These are phyloP conservation scores for Gobionotothen gibberifrons DNA, from an alignment of 2,797 vertebrate genomes.

Conservation along the genomic window DNA sequence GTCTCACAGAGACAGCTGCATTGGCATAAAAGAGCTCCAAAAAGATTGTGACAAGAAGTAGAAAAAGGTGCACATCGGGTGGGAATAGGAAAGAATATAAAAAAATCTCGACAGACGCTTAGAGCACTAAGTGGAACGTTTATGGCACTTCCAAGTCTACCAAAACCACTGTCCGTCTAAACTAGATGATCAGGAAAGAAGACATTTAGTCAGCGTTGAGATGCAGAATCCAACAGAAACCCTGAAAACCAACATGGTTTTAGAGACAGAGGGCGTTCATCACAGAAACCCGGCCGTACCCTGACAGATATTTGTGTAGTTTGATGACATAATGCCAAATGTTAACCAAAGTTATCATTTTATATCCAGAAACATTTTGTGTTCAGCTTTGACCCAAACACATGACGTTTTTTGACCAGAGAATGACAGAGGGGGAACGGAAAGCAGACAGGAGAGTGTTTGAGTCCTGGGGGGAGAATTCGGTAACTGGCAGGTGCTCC, in stretches of 20 bases:
- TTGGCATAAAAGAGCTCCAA: too few relatives aligned
- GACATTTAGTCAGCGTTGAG: neutral
- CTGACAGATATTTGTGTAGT: too few relatives aligned
- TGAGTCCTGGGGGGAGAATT: slow-evolving; percentile 44
- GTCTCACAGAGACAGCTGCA: too few relatives aligned
- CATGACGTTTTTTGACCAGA: neutral
- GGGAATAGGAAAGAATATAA: neutral
- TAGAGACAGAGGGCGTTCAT: neutral
- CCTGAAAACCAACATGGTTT: too few relatives aligned
- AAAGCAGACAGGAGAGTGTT: slow-evolving; percentile 15
- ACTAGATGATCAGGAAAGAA: neutral
- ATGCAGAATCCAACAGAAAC: too few relatives aligned
- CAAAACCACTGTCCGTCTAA: neutral
- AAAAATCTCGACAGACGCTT: neutral
- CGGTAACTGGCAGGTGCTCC: slow-evolving; percentile 71
- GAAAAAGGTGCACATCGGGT: neutral
- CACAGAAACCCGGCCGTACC: neutral
- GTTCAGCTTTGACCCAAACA: neutral
- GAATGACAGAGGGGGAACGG: slow-evolving; percentile 10
- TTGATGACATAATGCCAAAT: too few relatives aligned
- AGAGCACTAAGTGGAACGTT: neutral
- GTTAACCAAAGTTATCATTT: too few relatives aligned
- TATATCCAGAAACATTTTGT: neutral
- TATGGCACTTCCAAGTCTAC: neutral
- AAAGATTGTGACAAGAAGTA: neutral